Base-by-base conservation (phyloP, 2,888 invertebrate species). In the Rhamnusium bicolor region DNA sequence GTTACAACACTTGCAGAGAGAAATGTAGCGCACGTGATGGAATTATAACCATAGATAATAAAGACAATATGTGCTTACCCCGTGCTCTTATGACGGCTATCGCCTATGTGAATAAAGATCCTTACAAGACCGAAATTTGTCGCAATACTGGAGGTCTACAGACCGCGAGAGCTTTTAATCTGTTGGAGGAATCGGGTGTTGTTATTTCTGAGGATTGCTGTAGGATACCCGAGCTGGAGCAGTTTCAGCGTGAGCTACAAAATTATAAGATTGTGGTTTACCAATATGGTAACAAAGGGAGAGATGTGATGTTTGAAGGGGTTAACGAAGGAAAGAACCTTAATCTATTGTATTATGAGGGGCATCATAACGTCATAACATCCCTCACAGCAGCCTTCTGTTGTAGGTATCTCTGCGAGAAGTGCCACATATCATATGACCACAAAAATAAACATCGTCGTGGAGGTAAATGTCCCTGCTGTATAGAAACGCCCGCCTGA, bases 341-440 rank as follows among this genome's bases (percentile, higher is more conserved):
- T 14, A 81, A 82, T 74, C 65, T 82, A 16, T 27, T 82, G 0
- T 75, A 74, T 65, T 69, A 77, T 32, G 40, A 81, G 8, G 10
- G 32, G 5, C 32, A 8, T 8, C 5, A 10, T 32, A 32, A 32
- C 10, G 32, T 82, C 3, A 79, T 81, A 14, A 78, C 71, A 0
- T 79, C 78, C 47, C 56, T 81, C 8, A 81, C 81, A 6, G 75
- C 79, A 8, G 77, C 79, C 4, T 81, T 83, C 58, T n/a, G n/a
- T n/a, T n/a, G n/a, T n/a, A n/a, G n/a, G n/a, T n/a, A n/a, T n/a
- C n/a, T 69, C 56, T 83, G 82, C 65, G 78, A 79, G 61, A 29
- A 58, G 24, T 82, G 82, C 68, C 73, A 80, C 53, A 63, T 71
- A 10, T 75, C 79, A 0, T 82, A 73, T 61, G 49, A 80, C 16